phyloP scores from a whole-genome alignment of 2,113 vertebrate genomes.

The Camelus dromedarius region DNA sequence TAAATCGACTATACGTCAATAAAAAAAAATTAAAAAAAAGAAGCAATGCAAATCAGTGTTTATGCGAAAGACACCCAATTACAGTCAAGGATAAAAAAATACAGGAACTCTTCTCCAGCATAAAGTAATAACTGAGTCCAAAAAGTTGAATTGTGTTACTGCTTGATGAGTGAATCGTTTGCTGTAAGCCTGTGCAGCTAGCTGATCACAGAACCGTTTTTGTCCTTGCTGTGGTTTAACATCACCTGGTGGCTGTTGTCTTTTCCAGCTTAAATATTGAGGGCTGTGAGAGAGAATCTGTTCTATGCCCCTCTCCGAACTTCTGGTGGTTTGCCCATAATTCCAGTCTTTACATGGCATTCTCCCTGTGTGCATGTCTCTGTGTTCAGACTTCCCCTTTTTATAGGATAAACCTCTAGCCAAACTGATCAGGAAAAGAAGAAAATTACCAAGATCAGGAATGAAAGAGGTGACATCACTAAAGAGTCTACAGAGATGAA shows the following conservation, averaged over 20 bases:
- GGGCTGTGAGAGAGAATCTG: not conserved
- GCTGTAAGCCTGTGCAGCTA: not conserved
- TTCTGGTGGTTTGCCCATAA: too few species aligned
- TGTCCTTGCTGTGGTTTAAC: not conserved
- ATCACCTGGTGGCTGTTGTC: not conserved
- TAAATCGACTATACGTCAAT: too few species aligned
- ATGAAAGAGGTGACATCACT: too few species aligned
- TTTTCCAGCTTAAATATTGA: not conserved
- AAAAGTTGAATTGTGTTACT: not conserved
- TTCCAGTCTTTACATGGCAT: too few species aligned
- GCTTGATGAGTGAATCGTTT: not conserved
- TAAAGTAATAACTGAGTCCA: not conserved
- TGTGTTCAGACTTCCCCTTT: too few species aligned
- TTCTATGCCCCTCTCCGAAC: too few species aligned
- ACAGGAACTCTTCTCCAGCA: not conserved
- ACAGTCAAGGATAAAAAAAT: constrained; percentile 22
- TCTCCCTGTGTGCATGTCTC: too few species aligned
- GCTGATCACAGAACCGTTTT: not conserved
- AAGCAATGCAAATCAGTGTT: not conserved
- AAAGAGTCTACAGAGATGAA: too few species aligned
- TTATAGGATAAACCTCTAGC: too few species aligned
- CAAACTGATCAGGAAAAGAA: too few species aligned
- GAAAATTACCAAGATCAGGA: too few species aligned
- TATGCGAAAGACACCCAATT: not conserved
- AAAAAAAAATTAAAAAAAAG: too few species aligned